phyloP scores from a whole-genome alignment of 2,113 vertebrate genomes.

The Percina caprodes region DNA sequence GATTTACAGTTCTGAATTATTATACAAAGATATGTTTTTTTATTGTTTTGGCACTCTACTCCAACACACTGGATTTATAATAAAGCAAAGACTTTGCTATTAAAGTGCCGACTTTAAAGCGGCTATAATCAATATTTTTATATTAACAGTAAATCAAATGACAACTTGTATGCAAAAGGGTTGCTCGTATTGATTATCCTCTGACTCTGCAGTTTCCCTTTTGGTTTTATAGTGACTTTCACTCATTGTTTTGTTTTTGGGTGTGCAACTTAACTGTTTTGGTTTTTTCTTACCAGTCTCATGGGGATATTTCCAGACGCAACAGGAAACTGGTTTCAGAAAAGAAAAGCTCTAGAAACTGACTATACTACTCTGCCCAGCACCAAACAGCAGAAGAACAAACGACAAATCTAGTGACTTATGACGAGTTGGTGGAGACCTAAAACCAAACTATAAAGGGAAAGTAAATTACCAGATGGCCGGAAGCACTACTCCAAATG shows the following conservation, averaged over 20 bases:
- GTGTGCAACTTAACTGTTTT: neutral
- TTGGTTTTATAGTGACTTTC: neutral
- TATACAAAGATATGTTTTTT: constrained; percentile 1
- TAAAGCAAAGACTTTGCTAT: neutral
- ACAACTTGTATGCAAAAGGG: neutral
- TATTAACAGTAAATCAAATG: neutral
- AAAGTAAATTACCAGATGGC: neutral
- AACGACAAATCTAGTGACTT: neutral
- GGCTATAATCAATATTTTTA: neutral
- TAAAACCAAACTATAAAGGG: neutral
- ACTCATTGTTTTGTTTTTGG: neutral
- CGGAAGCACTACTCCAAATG: neutral
- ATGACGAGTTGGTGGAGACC: neutral
- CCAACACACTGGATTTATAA: constrained; percentile 23
- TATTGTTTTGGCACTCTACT: neutral
- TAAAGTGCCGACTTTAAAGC: neutral
- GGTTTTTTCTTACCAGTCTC: neutral
- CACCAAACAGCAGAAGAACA: neutral
- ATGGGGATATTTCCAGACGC: too few species aligned
- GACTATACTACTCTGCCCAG: neutral
- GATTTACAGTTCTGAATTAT: neutral
- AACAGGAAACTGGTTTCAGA: neutral
- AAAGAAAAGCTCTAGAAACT: neutral
- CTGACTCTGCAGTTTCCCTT: too few species aligned
- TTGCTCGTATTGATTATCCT: too few species aligned